phyloP scores from a whole-genome alignment of 2,888 invertebrate species.

The Meganola albula region DNA sequence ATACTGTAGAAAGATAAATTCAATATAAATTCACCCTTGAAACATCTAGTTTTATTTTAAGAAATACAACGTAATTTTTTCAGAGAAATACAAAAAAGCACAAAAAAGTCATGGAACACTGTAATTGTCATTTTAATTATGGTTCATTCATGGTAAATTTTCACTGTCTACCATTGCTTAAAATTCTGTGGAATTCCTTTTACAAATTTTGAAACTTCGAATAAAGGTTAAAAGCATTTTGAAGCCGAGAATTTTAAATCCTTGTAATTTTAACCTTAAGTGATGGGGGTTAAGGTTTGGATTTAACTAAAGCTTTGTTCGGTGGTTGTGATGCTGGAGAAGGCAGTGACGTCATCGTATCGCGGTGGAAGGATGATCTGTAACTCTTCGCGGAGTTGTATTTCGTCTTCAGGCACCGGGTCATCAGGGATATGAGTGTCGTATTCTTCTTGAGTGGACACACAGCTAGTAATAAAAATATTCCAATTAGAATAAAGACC shows the following conservation, averaged over 20 bases:
- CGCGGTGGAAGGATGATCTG: conserved; percentile 67
- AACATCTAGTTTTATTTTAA: conserved; percentile 42
- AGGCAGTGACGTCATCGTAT: conserved; percentile 54
- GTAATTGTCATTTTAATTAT: too few species aligned
- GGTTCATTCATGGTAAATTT: too few species aligned
- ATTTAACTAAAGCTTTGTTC: conserved; percentile 25
- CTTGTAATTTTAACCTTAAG: conserved; percentile 6
- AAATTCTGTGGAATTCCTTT: too few species aligned
- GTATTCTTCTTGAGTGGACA: conserved; percentile 45
- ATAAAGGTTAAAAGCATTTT: too few species aligned
- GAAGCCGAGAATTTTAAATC: too few species aligned
- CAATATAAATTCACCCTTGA: conserved; percentile 72
- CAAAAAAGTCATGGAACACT: too few species aligned
- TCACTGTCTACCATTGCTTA: too few species aligned
- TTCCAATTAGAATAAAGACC: too few species aligned
- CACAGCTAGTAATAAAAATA: conserved; percentile 34
- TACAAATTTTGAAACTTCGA: too few species aligned
- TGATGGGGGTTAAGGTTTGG: conserved; percentile 10
- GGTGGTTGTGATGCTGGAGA: conserved; percentile 40
- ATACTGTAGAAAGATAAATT: conserved; percentile 72
- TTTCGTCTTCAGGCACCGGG: conserved; percentile 54
- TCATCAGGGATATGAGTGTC: conserved; percentile 48
- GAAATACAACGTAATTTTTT: too few species aligned
- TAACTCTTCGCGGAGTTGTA: conserved; percentile 56
- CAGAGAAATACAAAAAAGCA: too few species aligned